Evolutionary conservation across 2,113 vertebrate genomes (phyloP).

Genomic region (Zootoca vivipara): DNA sequence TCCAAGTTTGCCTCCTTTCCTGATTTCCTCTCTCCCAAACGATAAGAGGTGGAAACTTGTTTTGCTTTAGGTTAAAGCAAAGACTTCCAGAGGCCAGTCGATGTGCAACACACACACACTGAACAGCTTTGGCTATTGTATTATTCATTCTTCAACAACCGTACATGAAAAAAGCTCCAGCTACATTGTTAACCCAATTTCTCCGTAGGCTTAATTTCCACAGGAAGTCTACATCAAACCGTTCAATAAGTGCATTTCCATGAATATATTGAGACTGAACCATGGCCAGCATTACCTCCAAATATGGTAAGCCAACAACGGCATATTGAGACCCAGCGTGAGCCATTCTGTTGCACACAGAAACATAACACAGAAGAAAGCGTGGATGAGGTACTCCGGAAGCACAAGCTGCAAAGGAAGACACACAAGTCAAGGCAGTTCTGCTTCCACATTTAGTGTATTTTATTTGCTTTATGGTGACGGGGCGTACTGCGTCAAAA

Average conservation of each 20-base stretch:
- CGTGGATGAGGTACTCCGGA: constrained; percentile 99
- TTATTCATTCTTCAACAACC: neutral
- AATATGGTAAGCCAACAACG: constrained; percentile 96
- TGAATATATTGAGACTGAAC: neutral
- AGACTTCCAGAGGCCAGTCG: neutral
- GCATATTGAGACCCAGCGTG: constrained; percentile 94
- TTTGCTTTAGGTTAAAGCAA: neutral
- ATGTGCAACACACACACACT: neutral
- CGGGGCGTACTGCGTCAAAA: neutral
- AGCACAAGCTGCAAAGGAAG: constrained; percentile 91
- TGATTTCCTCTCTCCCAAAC: neutral
- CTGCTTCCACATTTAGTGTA: fast-evolving
- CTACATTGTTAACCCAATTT: neutral
- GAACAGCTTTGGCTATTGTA: neutral
- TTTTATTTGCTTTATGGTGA: neutral
- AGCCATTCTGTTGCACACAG: constrained; percentile 98
- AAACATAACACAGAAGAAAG: constrained; percentile 99
- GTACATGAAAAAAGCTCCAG: fast-evolving
- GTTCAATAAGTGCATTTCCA: fast-evolving
- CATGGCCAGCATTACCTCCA: constrained; percentile 85
- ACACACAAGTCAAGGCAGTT: constrained; percentile 36
- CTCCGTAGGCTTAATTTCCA: neutral
- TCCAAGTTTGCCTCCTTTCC: neutral
- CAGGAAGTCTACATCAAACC: constrained; percentile 14
- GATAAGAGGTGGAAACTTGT: neutral